These are phyloP conservation scores for Teleiodes luculella DNA, from an alignment of 2,888 invertebrate genomes.

Conservation along the genomic window DNA sequence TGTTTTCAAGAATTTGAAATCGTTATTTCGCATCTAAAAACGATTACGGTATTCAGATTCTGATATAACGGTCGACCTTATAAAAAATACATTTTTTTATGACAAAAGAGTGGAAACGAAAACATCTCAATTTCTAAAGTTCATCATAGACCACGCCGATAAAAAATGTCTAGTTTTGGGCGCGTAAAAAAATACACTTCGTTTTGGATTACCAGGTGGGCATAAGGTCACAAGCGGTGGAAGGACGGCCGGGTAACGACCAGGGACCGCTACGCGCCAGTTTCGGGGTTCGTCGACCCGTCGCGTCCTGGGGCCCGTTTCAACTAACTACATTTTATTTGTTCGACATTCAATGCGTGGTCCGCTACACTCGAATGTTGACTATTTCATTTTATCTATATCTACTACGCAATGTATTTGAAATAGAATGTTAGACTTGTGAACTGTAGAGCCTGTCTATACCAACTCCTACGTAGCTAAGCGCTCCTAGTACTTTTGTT, in stretches of 20 bases:
- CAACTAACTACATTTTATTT: no score
- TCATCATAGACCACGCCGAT: neutral
- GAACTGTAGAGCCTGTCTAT: no score
- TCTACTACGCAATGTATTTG: no score
- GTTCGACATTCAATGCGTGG: no score
- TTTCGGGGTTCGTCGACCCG: slow-evolving; percentile 72
- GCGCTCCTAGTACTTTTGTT: slow-evolving; percentile 16
- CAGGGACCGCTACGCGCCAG: slow-evolving; percentile 73
- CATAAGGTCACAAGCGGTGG: slow-evolving; percentile 65
- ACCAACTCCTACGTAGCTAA: slow-evolving; percentile 11
- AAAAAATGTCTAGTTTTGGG: neutral
- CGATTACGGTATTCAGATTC: no score
- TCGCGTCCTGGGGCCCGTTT: slow-evolving; percentile 41
- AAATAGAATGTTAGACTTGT: no score
- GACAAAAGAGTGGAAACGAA: neutral
- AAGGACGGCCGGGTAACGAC: slow-evolving; percentile 75
- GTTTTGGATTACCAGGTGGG: slow-evolving; percentile 58
- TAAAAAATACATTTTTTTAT: no score
- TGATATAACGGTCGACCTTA: no score
- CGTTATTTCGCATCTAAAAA: no score
- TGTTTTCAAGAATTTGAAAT: no score
- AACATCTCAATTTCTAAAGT: slow-evolving; percentile 1
- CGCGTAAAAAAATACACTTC: slow-evolving; percentile 28
- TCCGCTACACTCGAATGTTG: no score
- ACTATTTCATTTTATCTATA: no score